phyloP scores from a whole-genome alignment of 2,113 vertebrate species.

The Pionites leucogaster region DNA sequence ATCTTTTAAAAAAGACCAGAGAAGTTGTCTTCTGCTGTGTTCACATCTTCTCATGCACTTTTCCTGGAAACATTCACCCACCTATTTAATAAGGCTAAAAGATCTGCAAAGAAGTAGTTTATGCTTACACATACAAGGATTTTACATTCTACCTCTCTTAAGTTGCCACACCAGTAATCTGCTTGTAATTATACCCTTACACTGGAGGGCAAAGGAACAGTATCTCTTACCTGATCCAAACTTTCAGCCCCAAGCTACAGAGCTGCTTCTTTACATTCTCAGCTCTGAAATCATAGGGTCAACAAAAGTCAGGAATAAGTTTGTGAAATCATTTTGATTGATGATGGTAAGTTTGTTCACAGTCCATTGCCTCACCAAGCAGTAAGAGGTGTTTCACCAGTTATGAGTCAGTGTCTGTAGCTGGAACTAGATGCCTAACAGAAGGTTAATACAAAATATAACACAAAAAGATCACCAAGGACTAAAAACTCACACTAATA shows the following conservation, averaged over 20 bases:
- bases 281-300: background rate
- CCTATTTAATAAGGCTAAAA: background rate
- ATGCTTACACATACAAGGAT: background rate
- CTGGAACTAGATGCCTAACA: background rate
- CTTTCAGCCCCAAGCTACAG: background rate
- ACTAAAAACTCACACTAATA: background rate
- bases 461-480: background rate
- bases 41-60: background rate
- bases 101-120: background rate
- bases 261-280: background rate
- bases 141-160: background rate
- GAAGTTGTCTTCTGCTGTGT: background rate
- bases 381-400: background rate
- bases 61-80: background rate
- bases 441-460: background rate
- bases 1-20: background rate
- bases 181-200: background rate
- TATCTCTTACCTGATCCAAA: background rate
- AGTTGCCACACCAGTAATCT: background rate
- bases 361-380: background rate
- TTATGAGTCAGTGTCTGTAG: background rate
- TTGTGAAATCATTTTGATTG: slow-evolving; percentile 22
- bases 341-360: background rate
- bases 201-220: background rate
- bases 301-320: background rate